Percentiles rank a stretch among this genome's conserved stretches.
Conservation (phyloP, 2,113 vertebrate species). For the Patagioenas fasciata region DNA sequence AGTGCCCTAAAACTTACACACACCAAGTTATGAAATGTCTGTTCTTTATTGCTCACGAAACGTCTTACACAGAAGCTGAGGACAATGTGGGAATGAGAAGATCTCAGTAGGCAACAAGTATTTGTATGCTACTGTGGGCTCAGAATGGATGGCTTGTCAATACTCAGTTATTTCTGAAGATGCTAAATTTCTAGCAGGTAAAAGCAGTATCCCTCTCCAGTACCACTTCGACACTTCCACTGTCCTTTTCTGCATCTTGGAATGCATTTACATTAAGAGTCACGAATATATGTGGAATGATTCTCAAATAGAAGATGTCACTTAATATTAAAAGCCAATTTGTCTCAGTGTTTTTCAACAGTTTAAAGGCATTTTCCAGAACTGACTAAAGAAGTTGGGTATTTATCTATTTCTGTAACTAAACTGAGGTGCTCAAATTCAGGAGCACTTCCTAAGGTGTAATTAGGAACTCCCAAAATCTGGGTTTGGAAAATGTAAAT, state of each 20-base stretch:
- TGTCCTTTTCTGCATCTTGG: background rate
- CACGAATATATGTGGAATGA: background rate
- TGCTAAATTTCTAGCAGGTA: background rate
- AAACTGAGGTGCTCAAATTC: background rate
- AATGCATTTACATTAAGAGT: background rate
- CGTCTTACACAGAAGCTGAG: background rate
- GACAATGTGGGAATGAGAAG: background rate
- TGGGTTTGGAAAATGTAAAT: background rate
- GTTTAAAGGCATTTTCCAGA: background rate
- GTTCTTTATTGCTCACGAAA: background rate
- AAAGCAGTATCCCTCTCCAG: background rate
- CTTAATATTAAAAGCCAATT: background rate
- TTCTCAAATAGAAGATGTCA: background rate
- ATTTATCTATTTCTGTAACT: background rate
- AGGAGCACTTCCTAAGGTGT: background rate
- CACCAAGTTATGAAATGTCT: background rate
- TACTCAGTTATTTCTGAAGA: background rate
- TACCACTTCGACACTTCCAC: background rate
- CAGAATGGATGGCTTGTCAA: background rate
- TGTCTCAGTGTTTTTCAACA: background rate
- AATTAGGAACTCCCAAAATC: background rate
- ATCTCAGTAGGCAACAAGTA: background rate
- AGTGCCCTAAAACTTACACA: background rate
- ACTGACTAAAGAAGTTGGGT: background rate
- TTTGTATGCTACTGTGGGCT: background rate